phyloP scores from a whole-genome alignment of 1,140 invertebrate species.

The Drosophila murphyi region DNA sequence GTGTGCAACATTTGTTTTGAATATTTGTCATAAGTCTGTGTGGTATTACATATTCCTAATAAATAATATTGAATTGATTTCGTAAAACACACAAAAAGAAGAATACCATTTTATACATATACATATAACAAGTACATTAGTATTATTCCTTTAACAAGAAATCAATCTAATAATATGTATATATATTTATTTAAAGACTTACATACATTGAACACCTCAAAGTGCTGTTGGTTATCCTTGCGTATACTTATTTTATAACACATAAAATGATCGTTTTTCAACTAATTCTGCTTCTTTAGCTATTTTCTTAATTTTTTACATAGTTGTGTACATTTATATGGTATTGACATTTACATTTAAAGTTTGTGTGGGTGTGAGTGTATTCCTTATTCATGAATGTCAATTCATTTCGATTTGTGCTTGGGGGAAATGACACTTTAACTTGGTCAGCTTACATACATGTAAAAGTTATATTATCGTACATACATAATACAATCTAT shows the following conservation, averaged over 20 bases:
- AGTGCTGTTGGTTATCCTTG: conserved; percentile 42
- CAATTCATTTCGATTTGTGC: conserved; percentile 36
- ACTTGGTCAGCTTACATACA: conserved; percentile 49
- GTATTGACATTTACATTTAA: conserved; percentile 29
- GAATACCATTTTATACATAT: conserved; percentile 29
- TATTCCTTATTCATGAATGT: conserved; percentile 11
- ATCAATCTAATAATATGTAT: conserved; percentile 20
- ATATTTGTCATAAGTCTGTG: conserved; percentile 36
- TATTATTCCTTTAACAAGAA: conserved; percentile 17
- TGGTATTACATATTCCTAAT: conserved; percentile 22
- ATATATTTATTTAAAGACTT: conserved; percentile 13
- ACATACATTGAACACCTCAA: conserved; percentile 28
- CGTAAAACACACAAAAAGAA: conserved; percentile 24
- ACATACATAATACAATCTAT: conserved; percentile 51
- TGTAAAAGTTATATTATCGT: conserved; percentile 13
- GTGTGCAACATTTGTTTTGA: conserved; percentile 23
- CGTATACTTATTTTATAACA: conserved; percentile 35
- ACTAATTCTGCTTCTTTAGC: background rate
- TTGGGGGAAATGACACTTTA: conserved; percentile 22
- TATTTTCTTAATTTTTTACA: conserved; percentile 1
- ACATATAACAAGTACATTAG: conserved; percentile 23
- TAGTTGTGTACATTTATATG: conserved; percentile 5
- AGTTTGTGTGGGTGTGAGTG: conserved; percentile 8
- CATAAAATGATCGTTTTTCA: background rate
- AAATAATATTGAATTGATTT: conserved; percentile 31